Conservation (phyloP, 1,140 invertebrate genomes). For the Ectropis grisescens region DNA sequence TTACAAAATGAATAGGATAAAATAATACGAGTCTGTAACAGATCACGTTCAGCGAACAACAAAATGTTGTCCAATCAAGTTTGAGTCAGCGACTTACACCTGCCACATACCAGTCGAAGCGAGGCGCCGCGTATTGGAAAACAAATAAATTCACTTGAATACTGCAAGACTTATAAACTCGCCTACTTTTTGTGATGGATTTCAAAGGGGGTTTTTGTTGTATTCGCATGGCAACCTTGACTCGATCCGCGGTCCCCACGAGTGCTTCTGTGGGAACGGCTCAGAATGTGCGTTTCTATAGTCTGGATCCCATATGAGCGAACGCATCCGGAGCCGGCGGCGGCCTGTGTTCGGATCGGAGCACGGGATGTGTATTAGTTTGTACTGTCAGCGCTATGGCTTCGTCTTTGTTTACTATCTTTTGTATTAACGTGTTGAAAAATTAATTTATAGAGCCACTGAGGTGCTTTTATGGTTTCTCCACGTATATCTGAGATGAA, state of each 20-base stretch:
- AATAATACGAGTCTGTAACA: neutral
- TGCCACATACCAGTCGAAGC: conserved; percentile 22
- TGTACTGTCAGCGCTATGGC: conserved; percentile 1
- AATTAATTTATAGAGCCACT: no score
- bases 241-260: conserved; percentile 38
- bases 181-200: conserved; percentile 29
- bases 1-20: neutral
- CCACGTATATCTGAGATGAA: no score
- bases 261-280: conserved; percentile 52
- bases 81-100: conserved; percentile 29
- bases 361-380: neutral
- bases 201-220: conserved; percentile 36
- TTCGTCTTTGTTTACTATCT: conserved; percentile 36
- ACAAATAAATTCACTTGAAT: conserved; percentile 28
- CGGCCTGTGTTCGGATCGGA: conserved; percentile 9
- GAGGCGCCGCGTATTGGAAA: conserved; percentile 13
- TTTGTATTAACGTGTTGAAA: conserved; percentile 22
- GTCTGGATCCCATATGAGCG: conserved; percentile 56
- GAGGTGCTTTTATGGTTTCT: no score
- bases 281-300: conserved; percentile 36
- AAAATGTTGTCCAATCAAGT: conserved; percentile 45
- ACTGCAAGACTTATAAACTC: conserved; percentile 23
- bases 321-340: conserved; percentile 54
- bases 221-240: conserved; percentile 52
- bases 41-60: conserved; percentile 8